These are phyloP conservation scores for Monodelphis domestica DNA, from an alignment of 2,797 vertebrate genomes.

Conservation along the genomic window DNA sequence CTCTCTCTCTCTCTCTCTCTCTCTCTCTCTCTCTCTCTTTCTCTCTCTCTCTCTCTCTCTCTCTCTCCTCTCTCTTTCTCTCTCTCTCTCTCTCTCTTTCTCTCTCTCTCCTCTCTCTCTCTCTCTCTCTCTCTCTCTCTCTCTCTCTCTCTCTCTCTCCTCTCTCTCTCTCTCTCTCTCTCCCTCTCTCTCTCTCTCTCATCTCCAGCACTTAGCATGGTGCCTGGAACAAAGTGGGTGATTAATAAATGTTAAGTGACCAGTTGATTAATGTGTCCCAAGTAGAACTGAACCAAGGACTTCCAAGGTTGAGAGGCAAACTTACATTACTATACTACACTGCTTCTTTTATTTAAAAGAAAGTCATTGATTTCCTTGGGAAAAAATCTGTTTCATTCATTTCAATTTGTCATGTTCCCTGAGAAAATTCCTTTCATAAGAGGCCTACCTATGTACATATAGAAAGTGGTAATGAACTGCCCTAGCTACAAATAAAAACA, in stretches of 20 bases:
- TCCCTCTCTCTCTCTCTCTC: no score
- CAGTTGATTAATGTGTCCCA: not conserved
- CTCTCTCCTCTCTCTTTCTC: no score
- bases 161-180: no score
- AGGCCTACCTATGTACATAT: not conserved
- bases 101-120: no score
- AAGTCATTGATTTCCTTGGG: not conserved
- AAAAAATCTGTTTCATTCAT: not conserved
- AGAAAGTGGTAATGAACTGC: not conserved
- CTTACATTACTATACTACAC: not conserved
- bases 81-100: no score
- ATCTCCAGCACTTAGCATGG: not conserved
- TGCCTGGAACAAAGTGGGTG: no score
- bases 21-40: no score
- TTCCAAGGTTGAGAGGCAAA: not conserved
- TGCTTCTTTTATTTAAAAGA: not conserved
- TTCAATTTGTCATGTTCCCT: not conserved
- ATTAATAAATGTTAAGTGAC: no score
- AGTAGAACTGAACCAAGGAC: not conserved
- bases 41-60: no score
- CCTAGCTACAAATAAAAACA: not conserved
- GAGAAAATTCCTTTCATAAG: not conserved
- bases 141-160: no score
- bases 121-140: no score
- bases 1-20: no score